These are phyloP conservation scores for Pantelozetes paolii DNA, from an alignment of 2,888 invertebrate species.

Conservation along the genomic window DNA sequence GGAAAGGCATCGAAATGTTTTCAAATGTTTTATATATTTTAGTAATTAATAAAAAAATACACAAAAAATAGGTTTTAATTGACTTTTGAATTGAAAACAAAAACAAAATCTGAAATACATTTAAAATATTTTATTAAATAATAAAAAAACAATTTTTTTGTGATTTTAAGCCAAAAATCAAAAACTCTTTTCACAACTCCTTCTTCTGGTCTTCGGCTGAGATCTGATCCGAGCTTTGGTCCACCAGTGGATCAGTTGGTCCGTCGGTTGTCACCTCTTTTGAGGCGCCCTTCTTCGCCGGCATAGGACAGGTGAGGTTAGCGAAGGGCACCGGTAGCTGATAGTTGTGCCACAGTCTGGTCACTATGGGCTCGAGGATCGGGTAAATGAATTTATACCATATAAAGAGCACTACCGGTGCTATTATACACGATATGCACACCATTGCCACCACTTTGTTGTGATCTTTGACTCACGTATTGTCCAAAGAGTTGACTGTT, in stretches of 20 bases:
- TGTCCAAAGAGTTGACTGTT: no score
- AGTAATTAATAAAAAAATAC: no score
- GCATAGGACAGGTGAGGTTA: conserved; percentile 40
- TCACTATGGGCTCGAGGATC: conserved; percentile 56
- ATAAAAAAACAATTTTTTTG: background rate
- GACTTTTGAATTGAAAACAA: background rate
- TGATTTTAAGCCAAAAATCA: background rate
- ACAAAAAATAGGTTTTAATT: background rate
- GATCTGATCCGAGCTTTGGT: background rate
- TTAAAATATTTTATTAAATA: background rate
- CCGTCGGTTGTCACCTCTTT: background rate
- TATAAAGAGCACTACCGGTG: conserved; percentile 72
- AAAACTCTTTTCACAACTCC: background rate
- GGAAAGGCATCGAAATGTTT: no score
- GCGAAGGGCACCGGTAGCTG: conserved; percentile 41
- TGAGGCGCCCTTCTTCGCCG: conserved; percentile 20
- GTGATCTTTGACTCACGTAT: no score
- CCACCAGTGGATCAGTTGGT: background rate
- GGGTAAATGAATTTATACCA: conserved; percentile 83
- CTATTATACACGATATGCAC: conserved; percentile 78
- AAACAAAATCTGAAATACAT: background rate
- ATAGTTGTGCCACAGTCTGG: conserved; percentile 26
- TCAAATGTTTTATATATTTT: no score
- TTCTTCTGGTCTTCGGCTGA: background rate
- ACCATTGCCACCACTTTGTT: conserved; percentile 57